Percentiles rank a stretch among this genome's conserved stretches.
These are phyloP conservation scores for Gadopsis marmoratus DNA, from an alignment of 2,797 vertebrate species.

Conservation along the genomic window DNA sequence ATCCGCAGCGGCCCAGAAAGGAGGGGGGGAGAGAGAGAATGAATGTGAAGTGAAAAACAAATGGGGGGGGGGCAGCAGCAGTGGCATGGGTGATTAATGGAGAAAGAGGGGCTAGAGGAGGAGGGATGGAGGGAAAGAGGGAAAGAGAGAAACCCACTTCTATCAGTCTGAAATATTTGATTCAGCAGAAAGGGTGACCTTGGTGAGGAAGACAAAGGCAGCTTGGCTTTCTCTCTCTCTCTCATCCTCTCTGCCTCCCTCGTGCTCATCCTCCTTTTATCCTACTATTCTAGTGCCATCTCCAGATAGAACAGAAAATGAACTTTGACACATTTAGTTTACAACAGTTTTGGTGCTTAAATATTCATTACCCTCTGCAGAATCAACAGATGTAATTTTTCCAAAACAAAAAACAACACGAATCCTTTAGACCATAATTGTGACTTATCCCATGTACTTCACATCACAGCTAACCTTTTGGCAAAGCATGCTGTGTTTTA, in stretches of 20 bases:
- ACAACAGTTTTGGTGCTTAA: background rate
- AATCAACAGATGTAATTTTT: background rate
- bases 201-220: conserved; percentile 72
- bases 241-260: background rate
- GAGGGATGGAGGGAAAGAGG: conserved; percentile 62
- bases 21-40: conserved; percentile 25
- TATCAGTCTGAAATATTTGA: conserved; percentile 76
- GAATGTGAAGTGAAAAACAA: conserved; percentile 72
- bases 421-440: background rate
- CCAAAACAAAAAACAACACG: background rate
- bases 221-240: conserved; percentile 23
- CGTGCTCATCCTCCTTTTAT: conserved; percentile 20
- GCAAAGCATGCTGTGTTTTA: background rate
- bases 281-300: conserved; percentile 7
- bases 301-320: conserved; percentile 29
- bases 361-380: conserved; percentile 12
- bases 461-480: background rate
- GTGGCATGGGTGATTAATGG: conserved; percentile 58
- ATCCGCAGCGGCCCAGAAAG: conserved; percentile 82
- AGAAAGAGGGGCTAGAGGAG: conserved; percentile 55
- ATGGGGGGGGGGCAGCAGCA: conserved; percentile 49
- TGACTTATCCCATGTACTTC: background rate
- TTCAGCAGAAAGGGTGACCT: conserved; percentile 84
- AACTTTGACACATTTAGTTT: conserved; percentile 36
- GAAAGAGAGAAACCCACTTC: conserved; percentile 61